phyloP scores from a whole-genome alignment of 53 echinoderm and acorn worm species.

The Mesocentrotus franciscanus region DNA sequence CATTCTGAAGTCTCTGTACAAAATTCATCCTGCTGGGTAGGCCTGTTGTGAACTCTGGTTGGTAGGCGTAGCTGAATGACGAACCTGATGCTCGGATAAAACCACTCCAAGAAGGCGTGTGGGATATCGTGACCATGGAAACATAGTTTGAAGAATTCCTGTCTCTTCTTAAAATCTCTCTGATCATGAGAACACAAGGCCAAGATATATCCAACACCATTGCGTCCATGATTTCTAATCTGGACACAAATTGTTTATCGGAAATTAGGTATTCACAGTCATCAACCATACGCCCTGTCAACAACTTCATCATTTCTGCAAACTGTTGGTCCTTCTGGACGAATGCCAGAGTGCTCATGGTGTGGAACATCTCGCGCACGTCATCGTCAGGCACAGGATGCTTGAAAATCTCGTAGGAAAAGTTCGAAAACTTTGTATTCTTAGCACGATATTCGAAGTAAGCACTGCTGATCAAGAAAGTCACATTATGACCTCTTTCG shows the following conservation, averaged over 20 bases:
- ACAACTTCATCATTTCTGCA: conserved; percentile 21
- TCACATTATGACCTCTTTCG: conserved; percentile 48
- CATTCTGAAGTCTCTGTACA: conserved; percentile 63
- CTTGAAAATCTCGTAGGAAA: conserved; percentile 49
- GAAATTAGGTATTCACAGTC: conserved; percentile 17
- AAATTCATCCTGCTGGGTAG: conserved; percentile 70
- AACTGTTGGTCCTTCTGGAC: not conserved
- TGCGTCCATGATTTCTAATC: not conserved
- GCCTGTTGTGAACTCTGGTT: conserved; percentile 71
- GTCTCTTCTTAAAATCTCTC: not conserved
- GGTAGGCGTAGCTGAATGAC: conserved; percentile 62
- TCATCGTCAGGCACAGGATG: conserved; percentile 11
- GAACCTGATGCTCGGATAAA: conserved; percentile 32
- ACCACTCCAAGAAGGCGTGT: conserved; percentile 65
- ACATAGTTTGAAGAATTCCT: conserved; percentile 32
- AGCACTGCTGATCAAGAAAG: conserved; percentile 49
- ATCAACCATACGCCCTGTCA: conserved; percentile 27
- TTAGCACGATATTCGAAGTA: conserved; percentile 20
- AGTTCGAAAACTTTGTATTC: conserved; percentile 28
- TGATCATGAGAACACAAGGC: conserved; percentile 46
- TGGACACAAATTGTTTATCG: not conserved
- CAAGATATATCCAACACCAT: conserved; percentile 49
- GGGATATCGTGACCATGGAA: conserved; percentile 50
- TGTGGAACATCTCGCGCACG: conserved; percentile 36
- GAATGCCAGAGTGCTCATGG: conserved; percentile 40